Conservation (phyloP, 2,797 vertebrate species). For the Mastacembelus armatus region DNA sequence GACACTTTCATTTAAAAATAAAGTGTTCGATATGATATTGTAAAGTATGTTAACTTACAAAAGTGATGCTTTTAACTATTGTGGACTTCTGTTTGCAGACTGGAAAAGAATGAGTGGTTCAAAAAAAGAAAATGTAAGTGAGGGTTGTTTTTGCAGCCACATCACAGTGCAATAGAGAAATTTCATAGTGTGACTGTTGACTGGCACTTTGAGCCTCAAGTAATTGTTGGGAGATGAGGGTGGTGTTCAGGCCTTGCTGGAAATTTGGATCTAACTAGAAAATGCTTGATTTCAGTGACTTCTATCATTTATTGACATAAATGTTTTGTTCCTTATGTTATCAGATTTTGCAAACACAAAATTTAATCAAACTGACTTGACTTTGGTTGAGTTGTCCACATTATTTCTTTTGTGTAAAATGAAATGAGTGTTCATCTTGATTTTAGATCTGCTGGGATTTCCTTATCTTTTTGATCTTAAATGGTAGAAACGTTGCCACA, state of each 20-base stretch:
- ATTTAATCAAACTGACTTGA: slow-evolving; percentile 47
- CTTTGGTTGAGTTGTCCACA: slow-evolving; percentile 40
- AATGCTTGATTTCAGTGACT: slow-evolving; percentile 48
- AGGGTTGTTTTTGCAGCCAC: slow-evolving; percentile 63
- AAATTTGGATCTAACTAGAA: slow-evolving; percentile 36
- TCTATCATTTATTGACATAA: slow-evolving; percentile 46
- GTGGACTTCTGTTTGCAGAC: slow-evolving; percentile 58
- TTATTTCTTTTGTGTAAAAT: slow-evolving; percentile 7
- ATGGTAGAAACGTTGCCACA: slow-evolving; percentile 4
- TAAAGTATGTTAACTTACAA: slow-evolving; percentile 58
- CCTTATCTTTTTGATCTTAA: slow-evolving; percentile 15
- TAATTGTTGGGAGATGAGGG: slow-evolving; percentile 47
- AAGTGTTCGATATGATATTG: slow-evolving; percentile 54
- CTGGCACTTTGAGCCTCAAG: slow-evolving; percentile 66
- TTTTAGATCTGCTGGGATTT: slow-evolving; percentile 29
- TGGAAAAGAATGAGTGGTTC: slow-evolving; percentile 53
- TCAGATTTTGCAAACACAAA: slow-evolving; percentile 47
- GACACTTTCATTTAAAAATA: slow-evolving; percentile 74
- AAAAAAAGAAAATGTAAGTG: slow-evolving; percentile 41
- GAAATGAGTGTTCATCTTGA: slow-evolving; percentile 15
- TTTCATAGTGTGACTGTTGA: slow-evolving; percentile 67
- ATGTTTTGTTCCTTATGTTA: no score
- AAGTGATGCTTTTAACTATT: slow-evolving; percentile 43
- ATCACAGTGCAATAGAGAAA: slow-evolving; percentile 79
- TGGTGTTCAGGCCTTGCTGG: slow-evolving; percentile 47